A percentile compares a stretch with the other conserved stretches of the same genome.
These are phyloP conservation scores for Campoletis raptor DNA, from an alignment of 2,888 invertebrate genomes.

Conservation along the genomic window DNA sequence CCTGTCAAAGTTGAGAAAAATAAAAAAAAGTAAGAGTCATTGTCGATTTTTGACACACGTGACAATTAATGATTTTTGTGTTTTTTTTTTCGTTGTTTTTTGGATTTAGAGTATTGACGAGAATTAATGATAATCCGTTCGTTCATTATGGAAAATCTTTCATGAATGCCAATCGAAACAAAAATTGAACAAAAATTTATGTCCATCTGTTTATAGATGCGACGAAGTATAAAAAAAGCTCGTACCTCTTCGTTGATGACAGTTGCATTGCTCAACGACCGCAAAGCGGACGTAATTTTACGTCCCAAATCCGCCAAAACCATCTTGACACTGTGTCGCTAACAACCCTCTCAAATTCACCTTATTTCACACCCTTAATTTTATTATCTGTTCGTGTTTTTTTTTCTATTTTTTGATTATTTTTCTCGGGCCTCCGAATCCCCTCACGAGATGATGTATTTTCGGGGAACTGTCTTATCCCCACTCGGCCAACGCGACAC, in stretches of 20 bases:
- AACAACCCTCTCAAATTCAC: constrained; percentile 3
- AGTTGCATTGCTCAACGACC: constrained; percentile 98
- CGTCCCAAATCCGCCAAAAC: constrained; percentile 99
- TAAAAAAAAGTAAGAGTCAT: constrained; percentile 20
- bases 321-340: constrained; percentile 88
- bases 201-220: constrained; percentile 78
- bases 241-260: constrained; percentile 98
- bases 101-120: not conserved
- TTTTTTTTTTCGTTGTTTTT: not conserved
- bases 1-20: constrained; percentile 86
- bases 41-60: constrained; percentile 10
- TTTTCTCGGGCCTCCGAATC: constrained; percentile 1
- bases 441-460: constrained; percentile 39
- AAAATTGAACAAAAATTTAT: not conserved
- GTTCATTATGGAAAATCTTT: not conserved
- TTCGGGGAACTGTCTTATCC: constrained; percentile 50
- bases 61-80: constrained; percentile 16
- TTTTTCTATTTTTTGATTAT: not conserved
- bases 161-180: not conserved
- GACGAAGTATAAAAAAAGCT: constrained; percentile 52
- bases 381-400: not conserved
- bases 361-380: constrained; percentile 7
- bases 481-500: constrained; percentile 69
- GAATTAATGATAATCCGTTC: not conserved
- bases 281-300: constrained; percentile 99